Evolutionary conservation across 2,888 invertebrate genomes (phyloP), one percentile per base, ranked within the genome.

Genomic region (Rotaria sp.): DNA sequence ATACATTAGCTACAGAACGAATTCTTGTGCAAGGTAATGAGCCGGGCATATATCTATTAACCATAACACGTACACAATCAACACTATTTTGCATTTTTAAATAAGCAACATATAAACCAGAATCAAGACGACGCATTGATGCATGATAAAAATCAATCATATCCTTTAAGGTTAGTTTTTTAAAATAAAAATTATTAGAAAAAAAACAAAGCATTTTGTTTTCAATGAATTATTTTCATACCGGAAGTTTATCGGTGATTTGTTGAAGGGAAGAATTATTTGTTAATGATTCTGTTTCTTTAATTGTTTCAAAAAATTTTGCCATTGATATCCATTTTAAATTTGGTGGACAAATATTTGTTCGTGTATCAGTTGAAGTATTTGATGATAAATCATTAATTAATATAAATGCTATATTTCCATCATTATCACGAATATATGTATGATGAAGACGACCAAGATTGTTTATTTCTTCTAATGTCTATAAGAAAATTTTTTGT

Each of bases 21-120:
- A 98, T 94, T 91, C 96, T 95, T 88, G 95, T 95, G 90, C 96
- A 95, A 0, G 98, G 98, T 88, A 98, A 93, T 88, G 97, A 95
- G 91, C 97, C 98, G 10, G 98, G 98, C 2, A 95, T 94, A 89
- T 95, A 95, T 86, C 95, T 94, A 0, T 96, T 96, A 45, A 97
- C 97, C 84, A 98, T 94, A 21, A 98, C 94, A 89, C 96, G 94
- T 84, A 97, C 95, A 87, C 95, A 94, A 91, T 97, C 97, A 86
- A 98, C 96, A 2, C 97, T 96, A 88, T 96, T 96, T 90, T 96
- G 96, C 93, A 98, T 94, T 91, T 98, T 97, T 88, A 99, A 92
- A 92, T 97, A 99, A 67, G 97, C 96, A 88, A 99, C 92, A 92
- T 99, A 98, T 41, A 99, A 93, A 0, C 99, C 98, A 52, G 94